Conservation (phyloP, 2,797 vertebrate species). For the Galago senegalensis region DNA sequence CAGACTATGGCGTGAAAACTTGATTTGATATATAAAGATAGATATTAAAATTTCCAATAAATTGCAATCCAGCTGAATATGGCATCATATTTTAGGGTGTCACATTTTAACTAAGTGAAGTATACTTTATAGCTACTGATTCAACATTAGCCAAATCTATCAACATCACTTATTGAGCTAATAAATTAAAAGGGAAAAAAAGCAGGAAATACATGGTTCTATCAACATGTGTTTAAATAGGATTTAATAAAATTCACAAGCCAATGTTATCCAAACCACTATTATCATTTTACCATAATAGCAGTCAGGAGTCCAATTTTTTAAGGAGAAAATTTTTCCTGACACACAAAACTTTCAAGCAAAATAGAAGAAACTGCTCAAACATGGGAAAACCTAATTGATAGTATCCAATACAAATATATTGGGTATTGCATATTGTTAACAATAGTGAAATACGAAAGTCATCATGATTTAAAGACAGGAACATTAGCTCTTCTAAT, state of each 20-base stretch:
- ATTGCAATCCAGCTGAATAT: slow-evolving; percentile 9
- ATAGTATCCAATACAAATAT: background rate
- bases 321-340: no score
- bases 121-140: background rate
- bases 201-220: background rate
- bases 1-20: background rate
- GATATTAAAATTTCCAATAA: background rate
- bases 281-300: no score
- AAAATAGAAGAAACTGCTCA: background rate
- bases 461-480: background rate
- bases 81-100: background rate
- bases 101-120: background rate
- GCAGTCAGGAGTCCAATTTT: no score
- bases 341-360: background rate
- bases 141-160: background rate
- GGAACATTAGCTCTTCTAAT: background rate
- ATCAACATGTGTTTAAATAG: background rate
- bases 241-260: slow-evolving; percentile 31
- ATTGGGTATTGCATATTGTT: no score
- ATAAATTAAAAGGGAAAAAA: slow-evolving; percentile 1
- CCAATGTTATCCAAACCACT: no score
- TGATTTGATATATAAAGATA: background rate
- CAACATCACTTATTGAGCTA: background rate
- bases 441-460: background rate
- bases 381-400: background rate